Evolutionary conservation across 2,888 invertebrate species (phyloP).

Genomic region (Timema podura): DNA sequence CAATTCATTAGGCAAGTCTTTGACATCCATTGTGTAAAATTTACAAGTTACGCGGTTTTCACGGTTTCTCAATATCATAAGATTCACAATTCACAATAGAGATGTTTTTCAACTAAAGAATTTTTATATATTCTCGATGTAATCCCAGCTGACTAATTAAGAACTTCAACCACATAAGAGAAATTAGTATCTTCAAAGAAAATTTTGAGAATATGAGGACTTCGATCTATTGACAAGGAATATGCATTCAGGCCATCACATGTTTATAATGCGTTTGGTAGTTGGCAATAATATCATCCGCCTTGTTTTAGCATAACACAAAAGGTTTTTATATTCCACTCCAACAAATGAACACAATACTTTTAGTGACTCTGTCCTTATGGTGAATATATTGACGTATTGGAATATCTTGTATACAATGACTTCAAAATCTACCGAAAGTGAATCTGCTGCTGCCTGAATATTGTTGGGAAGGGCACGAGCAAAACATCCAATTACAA

Average conservation of each 20-base stretch:
- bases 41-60: too few species aligned
- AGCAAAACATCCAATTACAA: conserved; percentile 6
- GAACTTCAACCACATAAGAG: too few species aligned
- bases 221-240: too few species aligned
- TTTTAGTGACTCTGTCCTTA: conserved; percentile 1
- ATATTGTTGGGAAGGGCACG: conserved; percentile 6
- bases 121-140: too few species aligned
- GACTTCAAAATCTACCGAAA: conserved; percentile 33
- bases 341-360: conserved; percentile 16
- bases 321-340: conserved; percentile 24
- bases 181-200: too few species aligned
- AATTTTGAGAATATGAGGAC: too few species aligned
- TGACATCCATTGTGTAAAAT: too few species aligned
- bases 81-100: too few species aligned
- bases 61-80: too few species aligned
- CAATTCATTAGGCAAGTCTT: too few species aligned
- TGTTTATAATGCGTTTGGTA: conserved; percentile 31
- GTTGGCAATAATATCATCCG: conserved; percentile 33
- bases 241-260: conserved; percentile 32
- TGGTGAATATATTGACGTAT: conserved; percentile 28
- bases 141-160: too few species aligned
- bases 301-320: conserved; percentile 31
- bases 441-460: conserved; percentile 8
- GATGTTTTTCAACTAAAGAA: too few species aligned
- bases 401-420: conserved; percentile 33